These are phyloP conservation scores for Pungitius pungitius DNA, from an alignment of 2,113 vertebrate species.

Conservation along the genomic window DNA sequence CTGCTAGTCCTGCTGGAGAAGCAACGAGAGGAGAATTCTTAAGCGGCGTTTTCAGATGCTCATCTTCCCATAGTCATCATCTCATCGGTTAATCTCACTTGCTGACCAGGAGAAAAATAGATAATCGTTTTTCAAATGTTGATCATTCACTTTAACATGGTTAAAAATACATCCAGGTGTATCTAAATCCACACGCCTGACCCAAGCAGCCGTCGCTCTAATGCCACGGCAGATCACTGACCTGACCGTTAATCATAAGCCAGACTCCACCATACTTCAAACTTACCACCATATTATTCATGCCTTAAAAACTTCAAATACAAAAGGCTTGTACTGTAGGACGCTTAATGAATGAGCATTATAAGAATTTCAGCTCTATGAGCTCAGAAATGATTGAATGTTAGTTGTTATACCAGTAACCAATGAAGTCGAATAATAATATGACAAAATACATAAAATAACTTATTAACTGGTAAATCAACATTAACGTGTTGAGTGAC, in stretches of 20 bases:
- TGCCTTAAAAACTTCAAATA: neutral
- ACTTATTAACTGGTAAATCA: neutral
- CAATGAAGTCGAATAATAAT: neutral
- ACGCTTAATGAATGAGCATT: neutral
- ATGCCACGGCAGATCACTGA: neutral
- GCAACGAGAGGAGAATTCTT: neutral
- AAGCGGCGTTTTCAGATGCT: neutral
- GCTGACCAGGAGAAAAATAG: neutral
- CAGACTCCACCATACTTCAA: neutral
- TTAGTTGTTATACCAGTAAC: neutral
- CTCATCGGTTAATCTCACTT: neutral
- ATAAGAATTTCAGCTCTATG: too few species aligned
- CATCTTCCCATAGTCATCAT: neutral
- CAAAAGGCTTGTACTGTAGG: neutral
- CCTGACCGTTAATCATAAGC: neutral
- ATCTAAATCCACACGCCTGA: neutral
- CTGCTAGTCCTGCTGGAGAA: conserved; percentile 69
- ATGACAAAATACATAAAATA: neutral
- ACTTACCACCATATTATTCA: too few species aligned
- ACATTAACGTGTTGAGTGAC: neutral
- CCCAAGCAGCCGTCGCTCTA: neutral
- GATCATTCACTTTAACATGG: neutral
- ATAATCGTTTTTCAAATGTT: neutral
- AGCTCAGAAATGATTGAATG: neutral
- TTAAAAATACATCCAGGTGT: neutral